Evolutionary conservation across 2,888 invertebrate species (phyloP), one percentile per base, ranked within the genome.

Genomic region (Tryphoninae sp.): DNA sequence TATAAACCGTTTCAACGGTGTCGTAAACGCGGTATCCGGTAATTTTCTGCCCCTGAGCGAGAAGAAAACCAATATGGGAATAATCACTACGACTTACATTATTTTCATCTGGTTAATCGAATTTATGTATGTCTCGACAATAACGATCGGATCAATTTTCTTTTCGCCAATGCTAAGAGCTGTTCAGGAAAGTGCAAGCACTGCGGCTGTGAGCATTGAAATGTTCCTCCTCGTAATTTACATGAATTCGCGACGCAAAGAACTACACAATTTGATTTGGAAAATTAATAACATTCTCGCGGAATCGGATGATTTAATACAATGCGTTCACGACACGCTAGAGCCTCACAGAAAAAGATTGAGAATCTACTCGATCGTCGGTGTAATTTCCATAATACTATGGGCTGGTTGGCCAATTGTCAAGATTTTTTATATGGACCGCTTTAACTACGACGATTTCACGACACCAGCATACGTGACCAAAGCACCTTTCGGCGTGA

Each of bases 401-500:
- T 89, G 86, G 87, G 58, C 67, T 0, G 42, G 22, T 0, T 22
- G 84, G 7, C 81, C 85, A 0, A 11, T 87, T 1, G 1, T 83
- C 0, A 73, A 64, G 19, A 13, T 84, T 1, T 83, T 85, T 1
- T 33, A 77, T 2, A 81, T 82, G 6, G 65, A 76, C n/a, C 33
- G 78, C 9, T 89, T 88, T n/a, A 72, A 68, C 6, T 84, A 84
- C 51, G 71, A 61, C 11, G 87, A 89, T 64, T 88, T 84, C 40
- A 49, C 55, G 0, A 9, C 86, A 2, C 87, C 89, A 2, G 78
- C 78, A 0, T 78, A 71, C 23, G 45, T 86, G 3, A 75, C 85
- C 0, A 74, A 72, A 1, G 83, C 86, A 71, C 87, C 88, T 0
- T 86, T 87, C 9, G 61, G 83, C 1, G 8, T 16, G 0, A 33